Conservation (phyloP, 2,888 invertebrate species). For the Drosophila quinaria region DNA sequence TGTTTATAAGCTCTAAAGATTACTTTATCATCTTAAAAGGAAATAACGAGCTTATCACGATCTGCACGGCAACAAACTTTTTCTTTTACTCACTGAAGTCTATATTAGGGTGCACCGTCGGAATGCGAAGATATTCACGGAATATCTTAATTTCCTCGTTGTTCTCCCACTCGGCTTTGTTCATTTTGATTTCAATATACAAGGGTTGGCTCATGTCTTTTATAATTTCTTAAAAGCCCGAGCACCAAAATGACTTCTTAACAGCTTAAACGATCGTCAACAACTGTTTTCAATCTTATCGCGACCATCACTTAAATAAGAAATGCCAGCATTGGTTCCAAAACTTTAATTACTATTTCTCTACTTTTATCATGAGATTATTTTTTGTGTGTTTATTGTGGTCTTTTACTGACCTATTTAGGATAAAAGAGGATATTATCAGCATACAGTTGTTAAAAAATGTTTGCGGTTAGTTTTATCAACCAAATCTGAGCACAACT, state of each 20-base stretch:
- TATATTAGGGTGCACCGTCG: slow-evolving; percentile 94
- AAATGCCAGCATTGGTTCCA: slow-evolving; percentile 14
- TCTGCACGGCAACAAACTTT: not conserved
- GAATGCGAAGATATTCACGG: slow-evolving; percentile 93
- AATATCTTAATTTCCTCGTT: slow-evolving; percentile 90
- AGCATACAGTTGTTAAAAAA: not conserved
- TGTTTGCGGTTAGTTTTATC: slow-evolving; percentile 3
- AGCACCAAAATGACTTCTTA: not conserved
- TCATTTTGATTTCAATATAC: slow-evolving; percentile 21
- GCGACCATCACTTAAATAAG: slow-evolving; percentile 31
- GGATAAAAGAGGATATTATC: not conserved
- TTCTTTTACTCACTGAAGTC: slow-evolving; percentile 90
- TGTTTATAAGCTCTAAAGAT: not conserved
- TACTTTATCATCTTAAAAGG: not conserved
- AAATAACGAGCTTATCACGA: not conserved
- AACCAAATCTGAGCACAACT: not conserved
- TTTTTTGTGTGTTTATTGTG: slow-evolving; percentile 32
- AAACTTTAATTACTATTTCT: slow-evolving; percentile 16
- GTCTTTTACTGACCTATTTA: slow-evolving; percentile 20
- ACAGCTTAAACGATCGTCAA: slow-evolving; percentile 19
- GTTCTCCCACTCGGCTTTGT: slow-evolving; percentile 81
- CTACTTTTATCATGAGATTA: slow-evolving; percentile 37
- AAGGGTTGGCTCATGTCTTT: not conserved
- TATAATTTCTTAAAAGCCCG: no score
- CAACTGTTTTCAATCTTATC: slow-evolving; percentile 35